Conservation (phyloP, 2,888 invertebrate species). For the Mongoloraphidia duomilia region DNA sequence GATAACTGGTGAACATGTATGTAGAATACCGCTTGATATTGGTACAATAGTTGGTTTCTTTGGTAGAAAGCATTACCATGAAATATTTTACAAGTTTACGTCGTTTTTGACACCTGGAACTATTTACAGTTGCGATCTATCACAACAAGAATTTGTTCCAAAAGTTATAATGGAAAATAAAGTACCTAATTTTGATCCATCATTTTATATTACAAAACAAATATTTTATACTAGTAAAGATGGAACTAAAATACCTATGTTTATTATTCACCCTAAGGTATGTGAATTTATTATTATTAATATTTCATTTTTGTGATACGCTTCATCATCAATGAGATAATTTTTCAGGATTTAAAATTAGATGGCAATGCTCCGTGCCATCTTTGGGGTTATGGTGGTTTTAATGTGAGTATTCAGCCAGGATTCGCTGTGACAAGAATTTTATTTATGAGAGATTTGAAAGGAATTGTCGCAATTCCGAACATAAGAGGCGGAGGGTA, state of each 20-base stretch:
- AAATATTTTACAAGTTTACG: constrained; percentile 87
- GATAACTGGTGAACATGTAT: constrained; percentile 52
- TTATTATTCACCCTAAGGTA: constrained; percentile 72
- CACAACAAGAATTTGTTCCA: constrained; percentile 43
- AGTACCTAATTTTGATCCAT: constrained; percentile 67
- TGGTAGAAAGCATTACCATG: constrained; percentile 69
- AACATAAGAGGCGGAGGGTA: constrained; percentile 95
- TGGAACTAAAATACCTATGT: constrained; percentile 91
- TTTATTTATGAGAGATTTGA: constrained; percentile 77
- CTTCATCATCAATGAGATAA: constrained; percentile 4
- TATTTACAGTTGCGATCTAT: constrained; percentile 78
- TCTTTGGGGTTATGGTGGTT: constrained; percentile 94
- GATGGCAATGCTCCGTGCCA: constrained; percentile 70
- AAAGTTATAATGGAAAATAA: constrained; percentile 66
- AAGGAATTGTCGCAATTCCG: constrained; percentile 79
- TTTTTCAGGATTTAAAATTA: constrained; percentile 40
- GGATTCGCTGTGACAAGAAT: constrained; percentile 76
- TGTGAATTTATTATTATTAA: constrained; percentile 7
- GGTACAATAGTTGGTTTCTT: constrained; percentile 77
- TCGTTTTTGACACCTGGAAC: constrained; percentile 84
- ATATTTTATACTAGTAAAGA: constrained; percentile 88
- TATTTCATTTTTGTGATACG: not conserved
- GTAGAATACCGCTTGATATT: constrained; percentile 66
- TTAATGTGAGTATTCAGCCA: constrained; percentile 85
- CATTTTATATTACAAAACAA: constrained; percentile 71